phyloP scores from a whole-genome alignment of 2,888 invertebrate genomes.

The Nemapogon koenigi region DNA sequence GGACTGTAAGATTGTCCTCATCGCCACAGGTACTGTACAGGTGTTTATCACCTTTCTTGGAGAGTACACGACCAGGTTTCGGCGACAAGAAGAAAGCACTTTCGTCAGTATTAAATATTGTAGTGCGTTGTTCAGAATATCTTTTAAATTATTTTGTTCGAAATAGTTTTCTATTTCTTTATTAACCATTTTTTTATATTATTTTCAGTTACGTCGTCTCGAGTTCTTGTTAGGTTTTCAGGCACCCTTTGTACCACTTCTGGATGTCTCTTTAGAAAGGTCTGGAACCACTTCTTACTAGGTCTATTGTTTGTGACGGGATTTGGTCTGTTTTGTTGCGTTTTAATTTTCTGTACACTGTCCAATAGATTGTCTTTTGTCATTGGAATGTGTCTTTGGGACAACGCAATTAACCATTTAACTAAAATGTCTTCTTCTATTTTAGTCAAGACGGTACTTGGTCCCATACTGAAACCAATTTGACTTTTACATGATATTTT shows the following conservation, averaged over 20 bases:
- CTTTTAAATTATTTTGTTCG: constrained; percentile 12
- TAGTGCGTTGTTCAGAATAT: constrained; percentile 17
- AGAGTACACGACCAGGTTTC: constrained; percentile 21
- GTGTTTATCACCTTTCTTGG: constrained; percentile 21
- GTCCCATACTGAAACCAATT: constrained; percentile 16
- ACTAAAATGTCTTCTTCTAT: constrained; percentile 18
- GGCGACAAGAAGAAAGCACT: constrained; percentile 21
- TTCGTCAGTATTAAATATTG: constrained; percentile 24
- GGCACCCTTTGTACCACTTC: constrained; percentile 17
- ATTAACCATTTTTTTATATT: constrained; percentile 19
- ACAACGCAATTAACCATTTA: constrained; percentile 19
- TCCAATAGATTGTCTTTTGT: constrained; percentile 19
- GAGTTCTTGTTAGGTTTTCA: constrained; percentile 20
- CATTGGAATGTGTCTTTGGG: constrained; percentile 19
- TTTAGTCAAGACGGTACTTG: constrained; percentile 14
- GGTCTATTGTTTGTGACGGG: constrained; percentile 21
- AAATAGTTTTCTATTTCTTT: constrained; percentile 16
- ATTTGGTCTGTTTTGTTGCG: constrained; percentile 12
- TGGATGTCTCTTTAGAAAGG: constrained; percentile 21
- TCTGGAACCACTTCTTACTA: constrained; percentile 21
- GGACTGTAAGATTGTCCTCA: constrained; percentile 21
- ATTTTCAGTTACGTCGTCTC: constrained; percentile 18
- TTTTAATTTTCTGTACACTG: constrained; percentile 16
- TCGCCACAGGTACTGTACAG: constrained; percentile 19
- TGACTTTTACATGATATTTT: constrained; percentile 14